Evolutionary conservation across 2,888 invertebrate species (phyloP).

Genomic region (Malthinus flaveolus): DNA sequence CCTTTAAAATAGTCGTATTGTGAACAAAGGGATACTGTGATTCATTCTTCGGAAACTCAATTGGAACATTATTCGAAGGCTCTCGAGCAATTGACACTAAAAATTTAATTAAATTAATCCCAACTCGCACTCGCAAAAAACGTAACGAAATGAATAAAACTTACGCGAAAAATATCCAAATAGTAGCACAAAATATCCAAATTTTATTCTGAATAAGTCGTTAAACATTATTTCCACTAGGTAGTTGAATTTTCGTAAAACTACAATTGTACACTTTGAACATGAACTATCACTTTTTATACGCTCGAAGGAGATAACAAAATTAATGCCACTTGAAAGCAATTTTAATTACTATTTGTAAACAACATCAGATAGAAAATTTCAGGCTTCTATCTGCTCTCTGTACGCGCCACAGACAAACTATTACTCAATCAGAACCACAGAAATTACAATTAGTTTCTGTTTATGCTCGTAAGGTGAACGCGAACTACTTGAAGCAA

Average conservation of each 20-base stretch:
- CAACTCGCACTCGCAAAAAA: neutral
- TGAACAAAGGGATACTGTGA: constrained; percentile 15
- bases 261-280: too few species aligned
- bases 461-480: constrained; percentile 2
- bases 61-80: constrained; percentile 8
- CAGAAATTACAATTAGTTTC: neutral
- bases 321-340: too few species aligned
- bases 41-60: constrained; percentile 25
- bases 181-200: neutral
- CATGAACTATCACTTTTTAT: too few species aligned
- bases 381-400: too few species aligned
- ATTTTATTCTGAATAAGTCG: neutral
- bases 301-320: too few species aligned
- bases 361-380: too few species aligned
- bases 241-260: too few species aligned
- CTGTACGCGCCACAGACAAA: too few species aligned
- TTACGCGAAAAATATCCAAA: constrained; percentile 2
- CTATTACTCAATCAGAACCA: too few species aligned
- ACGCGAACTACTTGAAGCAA: constrained; percentile 1
- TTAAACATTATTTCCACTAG: neutral
- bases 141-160: neutral
- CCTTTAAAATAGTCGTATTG: constrained; percentile 20
- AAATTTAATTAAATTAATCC: neutral
- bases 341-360: too few species aligned
- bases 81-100: neutral